phyloP scores from a whole-genome alignment of 2,888 invertebrate genomes.

The Trichacis sp. region DNA sequence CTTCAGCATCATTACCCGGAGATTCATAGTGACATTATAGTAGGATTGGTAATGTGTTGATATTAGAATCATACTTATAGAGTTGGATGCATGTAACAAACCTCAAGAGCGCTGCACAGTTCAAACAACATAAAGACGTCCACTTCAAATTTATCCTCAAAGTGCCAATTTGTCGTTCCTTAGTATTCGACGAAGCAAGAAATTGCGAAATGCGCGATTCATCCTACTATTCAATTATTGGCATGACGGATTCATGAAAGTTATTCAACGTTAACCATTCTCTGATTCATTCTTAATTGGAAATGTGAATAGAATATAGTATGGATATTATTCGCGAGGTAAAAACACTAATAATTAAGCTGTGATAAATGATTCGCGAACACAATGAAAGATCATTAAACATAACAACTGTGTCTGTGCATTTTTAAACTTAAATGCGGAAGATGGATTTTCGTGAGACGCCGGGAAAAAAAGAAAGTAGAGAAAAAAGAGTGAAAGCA shows the following conservation, averaged over 20 bases:
- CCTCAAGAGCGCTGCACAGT: background rate
- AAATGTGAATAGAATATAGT: no score
- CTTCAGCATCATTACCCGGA: constrained; percentile 10
- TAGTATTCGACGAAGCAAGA: background rate
- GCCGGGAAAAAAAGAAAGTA: background rate
- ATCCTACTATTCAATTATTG: background rate
- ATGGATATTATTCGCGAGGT: no score
- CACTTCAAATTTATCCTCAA: background rate
- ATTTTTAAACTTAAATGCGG: background rate
- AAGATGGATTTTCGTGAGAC: background rate
- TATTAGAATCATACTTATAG: background rate
- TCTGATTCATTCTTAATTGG: no score
- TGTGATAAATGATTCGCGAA: background rate
- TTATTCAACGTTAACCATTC: no score
- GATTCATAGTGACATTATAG: constrained; percentile 13
- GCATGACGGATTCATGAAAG: no score
- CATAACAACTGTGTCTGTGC: background rate
- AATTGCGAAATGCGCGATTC: background rate
- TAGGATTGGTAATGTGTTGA: background rate
- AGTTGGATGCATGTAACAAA: background rate
- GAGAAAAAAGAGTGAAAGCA: constrained; percentile 7
- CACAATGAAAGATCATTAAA: background rate
- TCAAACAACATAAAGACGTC: background rate
- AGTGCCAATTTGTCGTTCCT: background rate
- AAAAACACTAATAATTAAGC: background rate